Base-by-base conservation (phyloP, 2,888 invertebrate genomes). In the Ceraclea dissimilis region DNA sequence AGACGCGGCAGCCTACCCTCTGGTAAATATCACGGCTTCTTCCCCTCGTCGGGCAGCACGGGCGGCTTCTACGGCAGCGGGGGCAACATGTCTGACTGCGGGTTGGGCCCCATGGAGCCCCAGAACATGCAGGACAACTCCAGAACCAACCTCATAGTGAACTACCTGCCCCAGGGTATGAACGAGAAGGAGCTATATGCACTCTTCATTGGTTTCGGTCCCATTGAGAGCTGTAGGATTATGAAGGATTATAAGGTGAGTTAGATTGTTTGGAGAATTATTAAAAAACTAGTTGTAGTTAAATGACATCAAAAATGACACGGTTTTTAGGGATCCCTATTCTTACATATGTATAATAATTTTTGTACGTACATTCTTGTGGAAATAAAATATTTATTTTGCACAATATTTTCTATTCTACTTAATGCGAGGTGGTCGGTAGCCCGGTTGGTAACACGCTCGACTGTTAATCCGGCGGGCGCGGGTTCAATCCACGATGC, bases 111-210 rank as follows among this genome's bases (percentile, higher is more conserved):
- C 75, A 75, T 76, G 1, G 76, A 76, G 57, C 74, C 75, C 2
- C 47, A 52, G 43, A 21, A 19, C 39, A 26, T 31, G 46, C 71
- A 72, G 18, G 79, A 79, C 67, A 66, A 67, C 39, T 66, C 73
- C 60, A 79, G 78, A 65, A 91, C 91, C 57, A 95, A 95, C 77
- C 81, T 96, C 65, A 96, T 96, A 65, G 89, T 96, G 67, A 96
- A 96, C 79, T 96, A 95, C 73, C 81, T 96, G 66, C 95, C 96
- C 26, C 95, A 95, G 75, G 89, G 86, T 66, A 88, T 95, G 80
- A 90, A 90, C 1, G 95, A 95, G 71, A 88, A 90, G 69, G 93
- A 94, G 67, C 80, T 95, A 56, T 89, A 88, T 69, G 86, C 88
- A 63, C 85, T 95, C 79, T 96, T 96, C 72, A 83, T 88, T 65